Evolutionary conservation across 2,797 vertebrate species (phyloP).

Genomic region (Pipistrellus pipistrellus): DNA sequence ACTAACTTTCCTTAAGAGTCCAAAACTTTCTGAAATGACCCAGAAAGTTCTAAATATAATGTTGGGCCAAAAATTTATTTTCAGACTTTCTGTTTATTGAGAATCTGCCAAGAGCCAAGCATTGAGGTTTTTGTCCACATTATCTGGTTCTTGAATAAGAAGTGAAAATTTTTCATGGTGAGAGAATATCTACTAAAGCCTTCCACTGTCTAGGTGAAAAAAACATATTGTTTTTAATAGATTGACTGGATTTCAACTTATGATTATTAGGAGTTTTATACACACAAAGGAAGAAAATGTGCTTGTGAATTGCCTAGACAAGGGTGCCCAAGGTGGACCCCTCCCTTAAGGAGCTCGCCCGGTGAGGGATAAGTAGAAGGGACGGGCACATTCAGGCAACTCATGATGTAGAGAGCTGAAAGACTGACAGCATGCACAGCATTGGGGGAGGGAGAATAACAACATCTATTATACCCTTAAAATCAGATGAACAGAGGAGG

Average conservation of each 20-base stretch:
- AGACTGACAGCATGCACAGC: not conserved
- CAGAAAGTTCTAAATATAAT: not conserved
- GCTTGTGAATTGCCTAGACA: not conserved
- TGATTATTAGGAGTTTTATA: not conserved
- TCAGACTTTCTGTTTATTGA: constrained; percentile 39
- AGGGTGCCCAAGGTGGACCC: not conserved
- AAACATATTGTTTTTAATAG: not conserved
- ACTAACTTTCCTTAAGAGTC: not conserved
- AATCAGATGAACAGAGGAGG: not conserved
- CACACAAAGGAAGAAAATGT: not conserved
- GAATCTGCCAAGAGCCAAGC: not conserved
- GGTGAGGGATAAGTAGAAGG: not conserved
- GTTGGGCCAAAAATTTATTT: constrained; percentile 23
- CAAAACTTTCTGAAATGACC: not conserved
- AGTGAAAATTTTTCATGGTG: not conserved
- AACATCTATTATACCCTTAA: not conserved
- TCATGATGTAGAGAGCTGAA: not conserved
- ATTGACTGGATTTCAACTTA: constrained; percentile 16
- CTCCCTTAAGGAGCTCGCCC: not conserved
- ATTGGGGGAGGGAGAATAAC: not conserved
- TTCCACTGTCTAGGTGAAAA: not conserved
- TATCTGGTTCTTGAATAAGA: constrained; percentile 56
- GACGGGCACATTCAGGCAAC: too few relatives aligned
- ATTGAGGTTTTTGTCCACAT: not conserved
- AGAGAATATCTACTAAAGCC: not conserved